phyloP scores from a whole-genome alignment of 1,140 invertebrate genomes.

The Capitella teleta region DNA sequence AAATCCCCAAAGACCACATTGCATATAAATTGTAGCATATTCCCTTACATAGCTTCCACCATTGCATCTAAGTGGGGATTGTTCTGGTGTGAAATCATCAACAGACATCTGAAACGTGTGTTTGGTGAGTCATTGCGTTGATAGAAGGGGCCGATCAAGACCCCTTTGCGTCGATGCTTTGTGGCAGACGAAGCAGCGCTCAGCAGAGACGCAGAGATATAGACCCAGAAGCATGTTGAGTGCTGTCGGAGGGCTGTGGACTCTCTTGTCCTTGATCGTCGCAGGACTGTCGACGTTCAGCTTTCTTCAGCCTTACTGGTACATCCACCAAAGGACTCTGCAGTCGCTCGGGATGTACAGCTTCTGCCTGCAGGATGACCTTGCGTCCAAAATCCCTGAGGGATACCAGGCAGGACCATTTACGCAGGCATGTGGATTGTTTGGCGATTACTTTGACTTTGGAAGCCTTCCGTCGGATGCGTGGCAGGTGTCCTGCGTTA shows the following conservation, averaged over 20 bases:
- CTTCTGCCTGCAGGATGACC: conserved; percentile 14
- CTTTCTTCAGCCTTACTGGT: conserved; percentile 34
- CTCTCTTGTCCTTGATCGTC: conserved; percentile 31
- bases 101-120: too few relatives aligned
- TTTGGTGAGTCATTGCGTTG: too few relatives aligned
- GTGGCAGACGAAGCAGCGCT: too few relatives aligned
- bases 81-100: too few relatives aligned
- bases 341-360: conserved; percentile 28
- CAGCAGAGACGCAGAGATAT: too few relatives aligned
- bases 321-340: conserved; percentile 19
- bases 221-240: too few relatives aligned
- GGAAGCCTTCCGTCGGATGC: conserved; percentile 24
- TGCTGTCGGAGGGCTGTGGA: conserved; percentile 29
- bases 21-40: too few relatives aligned
- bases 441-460: conserved; percentile 22
- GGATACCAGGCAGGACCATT: neutral
- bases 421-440: conserved; percentile 22
- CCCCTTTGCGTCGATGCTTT: too few relatives aligned
- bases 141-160: too few relatives aligned
- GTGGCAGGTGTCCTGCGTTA: conserved; percentile 31
- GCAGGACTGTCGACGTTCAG: conserved; percentile 23
- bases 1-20: too few relatives aligned
- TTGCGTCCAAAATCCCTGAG: neutral
- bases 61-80: too few relatives aligned
- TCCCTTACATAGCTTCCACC: too few relatives aligned